Evolutionary conservation across 2,113 vertebrate species (phyloP).

Genomic region (Lampris megalopsis): DNA sequence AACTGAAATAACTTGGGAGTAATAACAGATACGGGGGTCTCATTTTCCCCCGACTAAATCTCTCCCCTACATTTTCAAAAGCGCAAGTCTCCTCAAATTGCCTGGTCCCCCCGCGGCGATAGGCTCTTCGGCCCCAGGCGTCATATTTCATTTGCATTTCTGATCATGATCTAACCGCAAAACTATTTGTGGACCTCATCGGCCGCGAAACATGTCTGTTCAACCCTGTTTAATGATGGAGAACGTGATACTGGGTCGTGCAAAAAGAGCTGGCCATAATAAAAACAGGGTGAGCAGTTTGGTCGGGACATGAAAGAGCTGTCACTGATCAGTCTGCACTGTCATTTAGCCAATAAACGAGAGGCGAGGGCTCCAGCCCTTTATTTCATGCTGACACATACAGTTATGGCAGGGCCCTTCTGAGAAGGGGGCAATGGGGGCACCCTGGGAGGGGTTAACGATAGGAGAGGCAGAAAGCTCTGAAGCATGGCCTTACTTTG

Average conservation of each 20-base stretch:
- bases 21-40: slow-evolving; percentile 1
- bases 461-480: neutral
- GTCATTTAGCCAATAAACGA: slow-evolving; percentile 12
- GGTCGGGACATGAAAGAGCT: slow-evolving; percentile 45
- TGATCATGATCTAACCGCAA: slow-evolving; percentile 59
- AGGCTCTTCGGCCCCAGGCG: slow-evolving; percentile 9
- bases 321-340: slow-evolving; percentile 42
- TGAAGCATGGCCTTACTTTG: neutral
- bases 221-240: slow-evolving; percentile 29
- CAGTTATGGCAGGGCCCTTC: neutral
- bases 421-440: slow-evolving; percentile 5
- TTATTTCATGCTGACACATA: slow-evolving; percentile 41
- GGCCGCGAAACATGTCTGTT: slow-evolving; percentile 36
- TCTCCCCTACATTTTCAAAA: neutral
- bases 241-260: slow-evolving; percentile 55
- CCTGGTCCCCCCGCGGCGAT: slow-evolving; percentile 2
- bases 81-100: neutral
- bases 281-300: slow-evolving; percentile 23
- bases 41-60: slow-evolving; percentile 1
- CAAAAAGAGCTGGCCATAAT: slow-evolving; percentile 30
- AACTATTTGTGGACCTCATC: slow-evolving; percentile 53
- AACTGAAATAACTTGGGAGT: neutral
- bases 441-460: neutral
- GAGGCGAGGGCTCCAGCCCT: slow-evolving; percentile 38
- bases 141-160: slow-evolving; percentile 64